Evolutionary conservation across 2,888 invertebrate species (phyloP).

Genomic region (Noctua pronuba): DNA sequence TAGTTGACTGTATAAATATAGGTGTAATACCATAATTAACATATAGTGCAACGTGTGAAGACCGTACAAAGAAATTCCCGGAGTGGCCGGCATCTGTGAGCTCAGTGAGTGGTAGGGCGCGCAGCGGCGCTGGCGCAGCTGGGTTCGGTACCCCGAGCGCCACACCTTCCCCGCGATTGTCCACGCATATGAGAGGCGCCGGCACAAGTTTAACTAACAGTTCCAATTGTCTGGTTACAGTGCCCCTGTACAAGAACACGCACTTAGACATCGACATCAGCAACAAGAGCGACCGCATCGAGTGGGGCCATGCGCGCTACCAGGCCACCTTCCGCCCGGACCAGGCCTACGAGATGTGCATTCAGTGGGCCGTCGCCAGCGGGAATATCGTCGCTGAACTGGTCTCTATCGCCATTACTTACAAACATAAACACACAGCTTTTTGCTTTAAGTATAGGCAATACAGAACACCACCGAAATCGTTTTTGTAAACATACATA

Average conservation of each 20-base stretch:
- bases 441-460: neutral
- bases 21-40: too few relatives aligned
- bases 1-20: too few relatives aligned
- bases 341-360: slow-evolving; percentile 98
- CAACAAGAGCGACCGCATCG: slow-evolving; percentile 96
- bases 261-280: slow-evolving; percentile 96
- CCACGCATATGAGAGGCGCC: too few relatives aligned
- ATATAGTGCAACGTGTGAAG: too few relatives aligned
- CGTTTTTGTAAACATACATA: too few relatives aligned
- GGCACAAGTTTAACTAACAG: neutral
- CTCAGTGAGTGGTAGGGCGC: too few relatives aligned
- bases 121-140: too few relatives aligned
- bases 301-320: slow-evolving; percentile 98
- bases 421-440: neutral
- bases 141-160: too few relatives aligned
- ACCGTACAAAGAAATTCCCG: too few relatives aligned
- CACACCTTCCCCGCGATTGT: too few relatives aligned
- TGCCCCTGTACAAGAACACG: slow-evolving; percentile 93
- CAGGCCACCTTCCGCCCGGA: slow-evolving; percentile 96
- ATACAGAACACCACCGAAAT: neutral
- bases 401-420: slow-evolving; percentile 82
- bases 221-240: slow-evolving; percentile 46
- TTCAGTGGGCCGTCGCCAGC: slow-evolving; percentile 99
- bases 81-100: too few relatives aligned
- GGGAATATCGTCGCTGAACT: slow-evolving; percentile 98